These are phyloP conservation scores for Bergia sp. DNA, from an alignment of 92 coral and sea anemone genomes.

Conservation along the genomic window DNA sequence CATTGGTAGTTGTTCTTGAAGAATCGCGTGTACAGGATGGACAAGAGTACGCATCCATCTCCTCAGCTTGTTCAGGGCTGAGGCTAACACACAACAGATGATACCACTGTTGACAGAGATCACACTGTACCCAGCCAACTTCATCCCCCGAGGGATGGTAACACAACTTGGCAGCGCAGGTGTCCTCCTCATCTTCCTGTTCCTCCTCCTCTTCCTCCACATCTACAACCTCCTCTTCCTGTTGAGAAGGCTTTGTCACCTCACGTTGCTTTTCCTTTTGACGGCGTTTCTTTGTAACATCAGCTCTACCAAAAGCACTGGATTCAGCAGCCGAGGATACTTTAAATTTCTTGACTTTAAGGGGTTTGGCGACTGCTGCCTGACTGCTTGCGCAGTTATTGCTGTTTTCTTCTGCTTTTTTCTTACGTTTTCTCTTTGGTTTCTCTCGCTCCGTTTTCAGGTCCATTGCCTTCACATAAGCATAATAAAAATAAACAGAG, in stretches of 20 bases:
- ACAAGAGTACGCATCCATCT: conserved; percentile 90
- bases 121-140: conserved; percentile 99
- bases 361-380: not conserved
- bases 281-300: conserved; percentile 71
- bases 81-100: conserved; percentile 89
- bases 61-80: conserved; percentile 84
- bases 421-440: conserved; percentile 89
- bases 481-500: not conserved
- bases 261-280: conserved; percentile 62
- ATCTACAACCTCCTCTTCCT: conserved; percentile 73
- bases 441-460: conserved; percentile 78
- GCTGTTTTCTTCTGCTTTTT: conserved; percentile 70
- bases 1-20: conserved; percentile 56
- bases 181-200: conserved; percentile 87
- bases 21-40: conserved; percentile 61
- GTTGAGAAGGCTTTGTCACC: conserved; percentile 24
- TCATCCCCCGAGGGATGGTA: conserved; percentile 95
- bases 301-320: conserved; percentile 38
- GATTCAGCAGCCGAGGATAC: conserved; percentile 39
- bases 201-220: conserved; percentile 86
- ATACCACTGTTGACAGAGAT: conserved; percentile 91
- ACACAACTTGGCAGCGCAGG: conserved; percentile 85
- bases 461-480: conserved; percentile 64
- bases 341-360: conserved; percentile 31
- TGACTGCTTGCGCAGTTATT: conserved; percentile 50